Evolutionary conservation across 2,888 invertebrate genomes (phyloP).

Genomic region (Acrobasis consociella): DNA sequence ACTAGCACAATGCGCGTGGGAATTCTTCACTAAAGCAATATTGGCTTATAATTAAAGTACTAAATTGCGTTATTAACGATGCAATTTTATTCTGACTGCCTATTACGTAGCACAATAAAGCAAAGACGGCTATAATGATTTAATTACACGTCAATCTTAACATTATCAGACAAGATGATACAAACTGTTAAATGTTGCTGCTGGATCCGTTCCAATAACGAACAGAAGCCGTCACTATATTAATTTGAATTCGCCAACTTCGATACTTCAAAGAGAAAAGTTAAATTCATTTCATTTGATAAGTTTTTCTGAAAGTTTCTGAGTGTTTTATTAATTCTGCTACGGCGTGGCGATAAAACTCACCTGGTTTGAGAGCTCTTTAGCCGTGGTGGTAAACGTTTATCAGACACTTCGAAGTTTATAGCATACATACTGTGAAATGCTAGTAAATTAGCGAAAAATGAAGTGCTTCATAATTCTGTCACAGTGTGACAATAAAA

Average conservation of each 20-base stretch:
- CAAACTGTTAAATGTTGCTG: background rate
- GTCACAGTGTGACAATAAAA: too few species aligned
- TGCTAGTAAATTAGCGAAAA: too few species aligned
- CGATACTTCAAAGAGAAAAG: slow-evolving; percentile 13
- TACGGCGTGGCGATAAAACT: too few species aligned
- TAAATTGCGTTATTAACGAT: slow-evolving; percentile 9
- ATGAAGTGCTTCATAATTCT: too few species aligned
- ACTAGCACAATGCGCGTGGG: slow-evolving; percentile 13
- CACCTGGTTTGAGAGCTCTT: too few species aligned
- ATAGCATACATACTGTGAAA: too few species aligned
- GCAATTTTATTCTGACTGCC: slow-evolving; percentile 3
- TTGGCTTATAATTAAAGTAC: slow-evolving; percentile 11
- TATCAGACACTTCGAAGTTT: too few species aligned
- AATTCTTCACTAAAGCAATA: slow-evolving; percentile 2
- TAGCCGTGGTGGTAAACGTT: too few species aligned
- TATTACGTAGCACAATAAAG: slow-evolving; percentile 8
- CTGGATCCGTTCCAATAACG: slow-evolving; percentile 11
- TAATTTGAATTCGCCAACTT: slow-evolving; percentile 14
- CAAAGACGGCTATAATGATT: slow-evolving; percentile 8
- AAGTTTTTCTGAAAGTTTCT: background rate
- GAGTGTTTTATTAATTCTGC: background rate
- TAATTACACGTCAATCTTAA: slow-evolving; percentile 16
- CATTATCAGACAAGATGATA: slow-evolving; percentile 8
- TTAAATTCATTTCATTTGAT: slow-evolving; percentile 10
- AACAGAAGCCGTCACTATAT: slow-evolving; percentile 8